Base-by-base conservation (phyloP, 2,113 vertebrate species). In the Tyrannus savana region DNA sequence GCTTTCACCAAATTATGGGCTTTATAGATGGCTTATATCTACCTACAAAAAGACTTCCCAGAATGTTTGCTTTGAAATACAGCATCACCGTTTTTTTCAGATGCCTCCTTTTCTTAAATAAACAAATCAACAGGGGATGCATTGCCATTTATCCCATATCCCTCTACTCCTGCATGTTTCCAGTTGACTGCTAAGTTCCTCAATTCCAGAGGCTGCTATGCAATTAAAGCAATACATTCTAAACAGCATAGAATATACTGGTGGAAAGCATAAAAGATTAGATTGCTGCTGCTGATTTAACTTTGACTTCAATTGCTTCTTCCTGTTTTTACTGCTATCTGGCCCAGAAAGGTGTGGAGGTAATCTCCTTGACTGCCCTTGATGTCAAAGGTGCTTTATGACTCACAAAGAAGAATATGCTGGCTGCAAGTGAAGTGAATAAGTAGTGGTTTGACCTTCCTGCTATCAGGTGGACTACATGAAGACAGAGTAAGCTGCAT, bases 351-450 rank as follows among this genome's bases (percentile, higher is more conserved):
- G 79, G 75, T 91, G 89, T 88, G 90, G 89, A 87, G 55, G 62
- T 92, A 96, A 97, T 95, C 84, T 94, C 95, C 94, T 83, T 96
- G 92, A 77, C 87, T 96, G 84, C 79, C 93, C 95, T 97, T 97
- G 89, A 96, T 96, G 96, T 98, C 97, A 97, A 81, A 97, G 97
- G 94, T 94, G 81, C 93, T 97, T 97, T 95, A 95, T 97, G 90
- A 93, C 87, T 94, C 88, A 69, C 79, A 80, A 96, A 95, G 94
- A 97, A 96, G 94, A 97, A 95, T n/a, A 96, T 66, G 84, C 96
- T 95, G 93, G 90, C 73, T 86, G 77, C 79, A 84, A 97, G 93
- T 74, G 76, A 92, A 25, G 88, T 96, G 93, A 96, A 25, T 90
- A 96, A 98, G 93, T 92, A 73, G 77, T 55, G 78, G 53, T 94